Evolutionary conservation across 2,888 invertebrate genomes (phyloP).

Genomic region (Papilio elwesi): DNA sequence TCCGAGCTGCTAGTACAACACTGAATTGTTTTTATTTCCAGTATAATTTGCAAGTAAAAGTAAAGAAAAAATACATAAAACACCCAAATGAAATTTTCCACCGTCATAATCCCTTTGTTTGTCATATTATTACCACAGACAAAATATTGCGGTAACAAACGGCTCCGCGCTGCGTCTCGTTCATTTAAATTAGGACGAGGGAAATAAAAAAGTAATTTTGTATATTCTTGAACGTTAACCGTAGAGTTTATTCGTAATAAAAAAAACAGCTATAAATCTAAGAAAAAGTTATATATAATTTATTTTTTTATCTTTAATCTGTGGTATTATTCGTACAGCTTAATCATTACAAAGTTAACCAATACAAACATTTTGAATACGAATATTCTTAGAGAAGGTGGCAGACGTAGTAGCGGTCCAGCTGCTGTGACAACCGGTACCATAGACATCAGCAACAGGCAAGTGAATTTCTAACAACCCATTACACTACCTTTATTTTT

Average conservation of each 20-base stretch:
- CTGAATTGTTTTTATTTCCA: not conserved
- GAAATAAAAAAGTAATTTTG: constrained; percentile 25
- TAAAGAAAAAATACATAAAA: constrained; percentile 18
- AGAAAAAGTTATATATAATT: not conserved
- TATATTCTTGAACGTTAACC: constrained; percentile 15
- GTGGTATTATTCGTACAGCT: too few relatives aligned
- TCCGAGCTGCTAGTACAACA: too few relatives aligned
- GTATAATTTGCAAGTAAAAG: constrained; percentile 11
- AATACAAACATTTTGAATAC: too few relatives aligned
- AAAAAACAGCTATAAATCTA: constrained; percentile 19
- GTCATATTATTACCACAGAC: constrained; percentile 28
- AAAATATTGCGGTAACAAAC: constrained; percentile 34
- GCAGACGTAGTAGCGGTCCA: too few relatives aligned
- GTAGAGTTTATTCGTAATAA: constrained; percentile 22
- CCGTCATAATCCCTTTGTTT: constrained; percentile 27
- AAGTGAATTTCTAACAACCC: too few relatives aligned
- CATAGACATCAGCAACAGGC: too few relatives aligned
- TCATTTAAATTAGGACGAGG: constrained; percentile 37
- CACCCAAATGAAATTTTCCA: constrained; percentile 20
- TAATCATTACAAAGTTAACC: too few relatives aligned
- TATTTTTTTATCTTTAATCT: not conserved
- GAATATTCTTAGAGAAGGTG: too few relatives aligned
- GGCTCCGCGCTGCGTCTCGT: constrained; percentile 13
- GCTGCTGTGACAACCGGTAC: too few relatives aligned
- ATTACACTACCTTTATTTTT: too few relatives aligned